Evolutionary conservation across 2,113 vertebrate species (phyloP).

Genomic region (Vulpes lagopus): DNA sequence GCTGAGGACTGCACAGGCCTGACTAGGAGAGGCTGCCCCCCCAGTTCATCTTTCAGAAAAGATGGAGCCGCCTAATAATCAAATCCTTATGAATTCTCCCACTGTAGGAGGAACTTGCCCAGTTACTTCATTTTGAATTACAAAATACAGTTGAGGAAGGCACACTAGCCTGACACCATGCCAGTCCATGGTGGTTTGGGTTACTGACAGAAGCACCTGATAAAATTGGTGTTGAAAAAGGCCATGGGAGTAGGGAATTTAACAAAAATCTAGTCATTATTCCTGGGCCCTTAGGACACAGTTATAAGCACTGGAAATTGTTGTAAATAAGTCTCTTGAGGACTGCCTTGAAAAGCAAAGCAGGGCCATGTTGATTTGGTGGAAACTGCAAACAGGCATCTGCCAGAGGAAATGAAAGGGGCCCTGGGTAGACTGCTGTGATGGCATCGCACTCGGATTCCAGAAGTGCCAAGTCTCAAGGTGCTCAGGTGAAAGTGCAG

Average conservation of each 20-base stretch:
- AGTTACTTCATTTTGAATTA: background rate
- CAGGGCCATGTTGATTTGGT: constrained; percentile 2
- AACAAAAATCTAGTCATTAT: constrained; percentile 41
- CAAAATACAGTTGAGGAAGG: background rate
- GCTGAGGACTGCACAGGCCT: rapidly evolving
- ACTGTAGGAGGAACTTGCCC: background rate
- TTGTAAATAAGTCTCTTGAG: constrained; percentile 64
- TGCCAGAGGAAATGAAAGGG: constrained; percentile 6
- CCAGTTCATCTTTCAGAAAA: background rate
- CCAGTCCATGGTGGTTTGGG: background rate
- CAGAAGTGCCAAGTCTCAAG: constrained; percentile 13
- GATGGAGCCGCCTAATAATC: background rate
- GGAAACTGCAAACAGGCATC: background rate
- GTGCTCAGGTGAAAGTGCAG: background rate
- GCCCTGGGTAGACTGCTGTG: background rate
- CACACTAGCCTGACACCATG: background rate
- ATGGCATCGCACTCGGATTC: background rate
- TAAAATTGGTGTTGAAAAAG: constrained; percentile 57
- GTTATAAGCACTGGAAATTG: background rate
- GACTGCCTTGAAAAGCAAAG: constrained; percentile 55
- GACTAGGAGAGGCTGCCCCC: background rate
- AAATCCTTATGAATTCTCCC: background rate
- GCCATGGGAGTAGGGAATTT: background rate
- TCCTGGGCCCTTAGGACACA: constrained; percentile 6
- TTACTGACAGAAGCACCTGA: constrained; percentile 23